Base-by-base conservation (phyloP, 2,888 invertebrate genomes). In the Aphrophora alni region DNA sequence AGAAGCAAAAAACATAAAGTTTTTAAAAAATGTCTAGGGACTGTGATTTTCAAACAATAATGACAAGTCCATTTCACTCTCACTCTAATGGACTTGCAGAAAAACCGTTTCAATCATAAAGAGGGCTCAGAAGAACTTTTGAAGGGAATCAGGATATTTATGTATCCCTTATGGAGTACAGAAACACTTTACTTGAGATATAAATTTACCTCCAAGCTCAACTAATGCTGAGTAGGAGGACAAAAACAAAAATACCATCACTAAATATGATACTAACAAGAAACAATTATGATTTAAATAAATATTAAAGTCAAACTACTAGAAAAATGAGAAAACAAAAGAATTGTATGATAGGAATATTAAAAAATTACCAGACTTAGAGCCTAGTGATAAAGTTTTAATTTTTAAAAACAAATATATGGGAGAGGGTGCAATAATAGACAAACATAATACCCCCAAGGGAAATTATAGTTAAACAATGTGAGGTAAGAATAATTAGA, bases 51-150 rank as follows among this genome's bases (percentile, higher is more conserved):
- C 17, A 78, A 10, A 17, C 33, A 7, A 69, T 78, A 8, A 33
- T 51, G 38, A 33, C 44, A 25, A 78, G 73, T 27, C 78, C 78
- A 4, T 27, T 25, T 12, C 27, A 78, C 38, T 21, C 71, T 24
- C 38, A 26, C 17, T 74, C 73, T 38, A 78, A 78, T 44, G 78
- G 73, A n/a, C 44, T 73, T 17, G 74, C 73, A 3, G 78, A 78
- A 21, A 78, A 78, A 44, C 73, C 44, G 3, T 33, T 2, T 33
- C 38, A 14, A 78, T 78, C 14, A 24, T 24, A 26, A 78, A 78
- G 73, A 72, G 38, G 28, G 26, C 73, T 78, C 8, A 78, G 44
- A 71, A 78, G 33, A 38, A 14, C 12, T 44, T 25, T 24, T 26
- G 73, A 73, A 14, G 26, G 24, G 25, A n/a, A 78, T 33, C n/a